Evolutionary conservation across 2,113 vertebrate genomes (phyloP), one percentile per base, ranked within the genome.

Genomic region (Chrysemys picta): DNA sequence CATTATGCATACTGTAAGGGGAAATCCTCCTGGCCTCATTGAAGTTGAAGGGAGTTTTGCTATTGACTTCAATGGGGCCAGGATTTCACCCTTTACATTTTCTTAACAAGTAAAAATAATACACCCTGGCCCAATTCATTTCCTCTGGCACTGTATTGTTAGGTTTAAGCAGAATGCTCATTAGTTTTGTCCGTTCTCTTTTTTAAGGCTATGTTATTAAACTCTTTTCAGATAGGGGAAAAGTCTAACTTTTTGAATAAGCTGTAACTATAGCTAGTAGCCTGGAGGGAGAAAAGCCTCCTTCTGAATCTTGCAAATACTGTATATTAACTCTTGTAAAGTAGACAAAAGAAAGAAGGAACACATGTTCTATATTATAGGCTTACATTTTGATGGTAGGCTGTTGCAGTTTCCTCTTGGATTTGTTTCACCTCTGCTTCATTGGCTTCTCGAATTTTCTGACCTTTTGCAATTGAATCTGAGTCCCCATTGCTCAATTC

Each of bases 121-220:
- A 93, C 95, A 38, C 50, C 89, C 56, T 92, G 75, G 53, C 89
- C 85, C 92, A 92, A 97, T 96, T 97, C 92, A 97, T 97, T 97
- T 97, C 96, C 95, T 93, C 56, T 91, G 78, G 94, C 65, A 80
- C 31, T 93, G 88, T 90, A 89, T 69, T 91, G 65, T 89, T 89
- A 95, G 84, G n/a, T 86, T 89, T 80, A 91, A 96, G 92, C 88
- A 94, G 93, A 96, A 91, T 17, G n/a, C 54, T 86, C 89, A 0
- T 16, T 94, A 59, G 56, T 76, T 83, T 45, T 47, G 42, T 96
- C 90, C 54, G 82, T 65, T 65, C 62, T 38, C 24, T 62, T 80
- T 84, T 95, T 72, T 42, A 91, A 85, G 80, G 84, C 53, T 81
- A 47, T 4, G 1, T 89, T 92, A 75, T 82, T 72, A 75, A 65